Evolutionary conservation across 2,888 invertebrate species (phyloP).

Genomic region (Lasioglossum pauxillum): DNA sequence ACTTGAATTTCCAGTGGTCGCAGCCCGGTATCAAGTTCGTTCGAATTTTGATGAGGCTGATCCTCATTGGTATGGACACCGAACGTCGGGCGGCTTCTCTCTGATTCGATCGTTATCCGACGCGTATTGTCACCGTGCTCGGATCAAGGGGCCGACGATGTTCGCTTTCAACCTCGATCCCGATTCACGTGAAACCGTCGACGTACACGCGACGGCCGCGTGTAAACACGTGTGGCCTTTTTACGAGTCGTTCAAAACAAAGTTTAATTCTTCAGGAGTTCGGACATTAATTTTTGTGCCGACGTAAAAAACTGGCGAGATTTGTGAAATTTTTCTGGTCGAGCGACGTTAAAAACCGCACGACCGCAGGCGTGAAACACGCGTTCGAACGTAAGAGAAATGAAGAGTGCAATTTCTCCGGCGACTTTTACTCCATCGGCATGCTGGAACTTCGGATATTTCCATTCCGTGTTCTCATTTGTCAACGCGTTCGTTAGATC

Average conservation of each 20-base stretch:
- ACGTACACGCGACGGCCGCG: neutral
- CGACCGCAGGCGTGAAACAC: neutral
- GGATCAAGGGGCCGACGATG: slow-evolving; percentile 22
- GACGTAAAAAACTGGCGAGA: neutral
- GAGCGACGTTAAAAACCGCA: neutral
- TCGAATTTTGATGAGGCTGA: slow-evolving; percentile 48
- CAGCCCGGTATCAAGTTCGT: slow-evolving; percentile 18
- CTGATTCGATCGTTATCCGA: slow-evolving; percentile 35
- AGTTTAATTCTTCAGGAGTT: neutral
- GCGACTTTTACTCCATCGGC: neutral
- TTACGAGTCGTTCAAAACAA: neutral
- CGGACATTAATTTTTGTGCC: neutral
- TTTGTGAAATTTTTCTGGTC: neutral
- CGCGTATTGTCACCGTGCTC: slow-evolving; percentile 10
- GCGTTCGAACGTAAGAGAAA: neutral
- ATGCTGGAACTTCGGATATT: neutral
- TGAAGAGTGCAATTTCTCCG: neutral
- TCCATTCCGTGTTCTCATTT: slow-evolving; percentile 7
- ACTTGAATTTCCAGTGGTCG: slow-evolving; percentile 43
- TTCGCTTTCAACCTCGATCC: slow-evolving; percentile 42
- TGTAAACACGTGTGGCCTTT: slow-evolving; percentile 30
- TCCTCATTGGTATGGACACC: slow-evolving; percentile 30
- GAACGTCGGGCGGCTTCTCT: slow-evolving; percentile 12
- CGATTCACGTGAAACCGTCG: slow-evolving; percentile 21
- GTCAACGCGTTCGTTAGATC: neutral